Evolutionary conservation across 1,140 invertebrate species (phyloP).

Genomic region (Caenorhabditis latens): DNA sequence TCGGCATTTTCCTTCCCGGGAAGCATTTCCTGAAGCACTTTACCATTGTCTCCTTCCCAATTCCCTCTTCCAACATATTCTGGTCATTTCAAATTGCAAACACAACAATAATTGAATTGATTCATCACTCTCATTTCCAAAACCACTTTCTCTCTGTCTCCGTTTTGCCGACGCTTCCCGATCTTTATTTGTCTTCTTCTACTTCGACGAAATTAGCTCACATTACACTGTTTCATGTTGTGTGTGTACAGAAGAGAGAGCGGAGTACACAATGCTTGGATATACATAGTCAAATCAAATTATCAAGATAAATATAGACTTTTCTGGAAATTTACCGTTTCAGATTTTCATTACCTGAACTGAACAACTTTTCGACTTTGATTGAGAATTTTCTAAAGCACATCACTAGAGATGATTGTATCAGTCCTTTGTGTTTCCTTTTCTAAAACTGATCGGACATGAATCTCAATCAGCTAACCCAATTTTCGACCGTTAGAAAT

Average conservation of each 20-base stretch:
- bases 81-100: constrained; percentile 52
- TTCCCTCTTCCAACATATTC: neutral
- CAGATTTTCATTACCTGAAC: no score
- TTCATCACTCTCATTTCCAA: constrained; percentile 63
- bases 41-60: no score
- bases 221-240: constrained; percentile 48
- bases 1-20: no score
- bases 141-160: constrained; percentile 59
- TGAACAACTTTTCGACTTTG: no score
- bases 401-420: no score
- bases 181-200: constrained; percentile 65
- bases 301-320: no score
- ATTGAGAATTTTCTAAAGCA: no score
- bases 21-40: no score
- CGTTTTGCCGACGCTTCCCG: constrained; percentile 6
- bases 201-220: constrained; percentile 62
- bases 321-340: no score
- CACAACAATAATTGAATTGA: constrained; percentile 50
- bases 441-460: no score
- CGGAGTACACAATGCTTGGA: neutral
- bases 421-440: no score
- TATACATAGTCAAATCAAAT: neutral
- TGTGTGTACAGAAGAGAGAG: constrained; percentile 20
- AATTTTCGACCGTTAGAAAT: neutral
- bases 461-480: no score